phyloP scores from a whole-genome alignment of 2,113 vertebrate species.

The Tiliqua scincoides region DNA sequence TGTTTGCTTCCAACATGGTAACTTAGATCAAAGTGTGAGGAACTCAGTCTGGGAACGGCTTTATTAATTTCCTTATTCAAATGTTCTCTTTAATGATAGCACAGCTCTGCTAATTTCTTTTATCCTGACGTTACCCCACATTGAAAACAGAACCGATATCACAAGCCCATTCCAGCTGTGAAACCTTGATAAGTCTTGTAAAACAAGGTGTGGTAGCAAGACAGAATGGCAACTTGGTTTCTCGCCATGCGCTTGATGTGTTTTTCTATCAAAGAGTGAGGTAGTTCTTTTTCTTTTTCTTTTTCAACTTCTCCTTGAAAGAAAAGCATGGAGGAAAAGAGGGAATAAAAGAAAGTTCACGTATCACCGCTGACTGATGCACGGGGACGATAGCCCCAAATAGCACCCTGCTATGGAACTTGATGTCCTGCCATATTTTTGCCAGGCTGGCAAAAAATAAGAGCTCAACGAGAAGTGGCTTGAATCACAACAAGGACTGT shows the following conservation, averaged over 20 bases:
- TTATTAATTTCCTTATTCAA: slow-evolving; percentile 66
- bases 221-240: slow-evolving; percentile 48
- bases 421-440: slow-evolving; percentile 36
- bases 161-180: slow-evolving; percentile 32
- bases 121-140: slow-evolving; percentile 54
- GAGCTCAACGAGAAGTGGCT: slow-evolving; percentile 3
- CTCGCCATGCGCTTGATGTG: slow-evolving; percentile 54
- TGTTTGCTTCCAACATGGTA: not conserved
- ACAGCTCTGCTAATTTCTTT: slow-evolving; percentile 44
- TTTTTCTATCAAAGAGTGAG: slow-evolving; percentile 8
- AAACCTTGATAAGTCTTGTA: slow-evolving; percentile 53
- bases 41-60: slow-evolving; percentile 57
- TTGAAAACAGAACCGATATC: slow-evolving; percentile 35
- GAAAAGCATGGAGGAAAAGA: slow-evolving; percentile 19
- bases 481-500: not conserved
- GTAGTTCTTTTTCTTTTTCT: not conserved
- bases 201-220: slow-evolving; percentile 42
- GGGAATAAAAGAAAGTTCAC: slow-evolving; percentile 1
- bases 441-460: slow-evolving; percentile 34
- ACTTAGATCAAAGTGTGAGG: slow-evolving; percentile 55
- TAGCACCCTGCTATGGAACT: not conserved
- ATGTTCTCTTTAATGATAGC: slow-evolving; percentile 53
- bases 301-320: slow-evolving; percentile 55
- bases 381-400: not conserved
- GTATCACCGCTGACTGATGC: not conserved